Percentiles rank a stretch among this genome's conserved stretches.
Conservation (phyloP, 2,797 vertebrate genomes). For the Micrastur ruficollis region DNA sequence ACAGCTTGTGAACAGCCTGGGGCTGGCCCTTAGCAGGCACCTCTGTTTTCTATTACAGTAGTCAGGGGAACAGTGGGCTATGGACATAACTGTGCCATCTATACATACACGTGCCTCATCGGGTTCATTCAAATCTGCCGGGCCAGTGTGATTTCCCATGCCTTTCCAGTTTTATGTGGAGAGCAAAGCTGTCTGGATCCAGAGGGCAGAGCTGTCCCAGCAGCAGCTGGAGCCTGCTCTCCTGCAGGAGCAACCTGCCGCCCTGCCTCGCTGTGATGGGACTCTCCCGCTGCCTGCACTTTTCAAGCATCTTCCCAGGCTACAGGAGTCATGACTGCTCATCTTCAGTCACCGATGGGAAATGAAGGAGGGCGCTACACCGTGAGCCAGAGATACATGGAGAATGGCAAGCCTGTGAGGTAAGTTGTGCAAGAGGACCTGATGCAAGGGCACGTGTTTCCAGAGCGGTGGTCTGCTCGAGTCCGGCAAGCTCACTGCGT, state of each 20-base stretch:
- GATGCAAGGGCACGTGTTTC: not conserved
- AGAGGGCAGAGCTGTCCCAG: not conserved
- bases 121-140: not conserved
- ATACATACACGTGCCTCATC: not conserved
- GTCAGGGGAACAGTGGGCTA: not conserved
- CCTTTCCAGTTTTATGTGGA: not conserved
- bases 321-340: not conserved
- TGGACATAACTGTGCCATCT: not conserved
- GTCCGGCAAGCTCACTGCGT: not conserved
- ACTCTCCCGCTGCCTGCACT: not conserved
- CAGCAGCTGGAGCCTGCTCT: not conserved
- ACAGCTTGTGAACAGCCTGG: not conserved
- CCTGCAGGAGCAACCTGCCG: not conserved
- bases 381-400: not conserved
- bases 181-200: not conserved
- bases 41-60: not conserved
- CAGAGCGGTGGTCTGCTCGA: not conserved
- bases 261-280: accelerated
- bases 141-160: not conserved
- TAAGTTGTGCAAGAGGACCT: not conserved
- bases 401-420: not conserved
- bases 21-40: not conserved
- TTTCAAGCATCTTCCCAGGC: not conserved
- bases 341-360: not conserved
- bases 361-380: not conserved